Base-by-base conservation (phyloP, 2,113 vertebrate species). In the Varanus komodoensis region DNA sequence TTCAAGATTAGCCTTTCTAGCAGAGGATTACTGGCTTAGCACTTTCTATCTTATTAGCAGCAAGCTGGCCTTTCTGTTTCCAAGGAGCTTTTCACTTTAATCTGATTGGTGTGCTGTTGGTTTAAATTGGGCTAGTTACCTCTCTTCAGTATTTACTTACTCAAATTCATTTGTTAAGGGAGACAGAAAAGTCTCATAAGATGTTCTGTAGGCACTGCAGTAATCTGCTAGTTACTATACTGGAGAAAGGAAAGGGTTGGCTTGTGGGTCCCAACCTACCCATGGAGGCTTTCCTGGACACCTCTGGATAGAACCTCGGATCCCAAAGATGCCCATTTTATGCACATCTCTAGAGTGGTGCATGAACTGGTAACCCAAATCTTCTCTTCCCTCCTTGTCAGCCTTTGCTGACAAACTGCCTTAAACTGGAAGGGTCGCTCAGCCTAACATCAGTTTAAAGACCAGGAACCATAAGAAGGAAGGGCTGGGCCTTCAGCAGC, bases 81-180 rank as follows among this genome's bases (percentile, higher is more conserved):
- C 74, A 92, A 71, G 8, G 68, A 90, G 54, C 38, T 91, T 91
- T 84, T 77, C 61, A 50, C 89, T 77, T 87, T 93, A 91, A 15
- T 25, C 34, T 73, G 75, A 89, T 69, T 44, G 34, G 50, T 92
- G 4, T 52, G 0, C 68, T 87, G 1, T 75, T 91, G 89, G 50
- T 87, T 86, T 32, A 81, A 84, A 67, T 57, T 85, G 7, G 74
- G 21, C 52, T 86, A 69, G 91, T 94, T 91, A 75, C n/a, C 87
- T 74, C 84, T 8, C 25, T 71, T 79, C 12, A 7, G 14, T 67
- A 48, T 91, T 79, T 48, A 88, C 29, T 73, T 64, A 50, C 3
- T 29, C 7, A 73, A n/a, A 84, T 69, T 61, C 4, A 25, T 78
- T 87, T 69, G 57, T 88, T 89, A 87, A 79, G 57, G 52, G 44